Percentiles rank a stretch among this genome's conserved stretches.
These are phyloP conservation scores for Dasyornis broadbenti DNA, from an alignment of 2,113 vertebrate species.

Conservation along the genomic window DNA sequence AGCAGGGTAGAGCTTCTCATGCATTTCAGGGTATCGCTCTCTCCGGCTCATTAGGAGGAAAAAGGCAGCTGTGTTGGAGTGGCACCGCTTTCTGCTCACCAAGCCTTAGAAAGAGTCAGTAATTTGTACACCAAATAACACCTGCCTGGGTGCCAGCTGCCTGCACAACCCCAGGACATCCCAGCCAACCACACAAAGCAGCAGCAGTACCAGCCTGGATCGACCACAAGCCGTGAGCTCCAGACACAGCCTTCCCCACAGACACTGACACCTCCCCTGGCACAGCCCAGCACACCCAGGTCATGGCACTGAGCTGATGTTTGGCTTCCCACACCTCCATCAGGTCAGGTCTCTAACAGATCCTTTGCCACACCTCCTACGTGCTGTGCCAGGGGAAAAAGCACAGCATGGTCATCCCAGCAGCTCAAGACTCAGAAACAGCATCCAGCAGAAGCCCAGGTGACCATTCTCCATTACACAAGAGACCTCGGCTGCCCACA, in stretches of 20 bases:
- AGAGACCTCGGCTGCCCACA: not conserved
- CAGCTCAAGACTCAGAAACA: not conserved
- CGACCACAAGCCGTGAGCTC: fast-evolving
- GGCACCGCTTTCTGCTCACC: not conserved
- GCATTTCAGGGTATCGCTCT: not conserved
- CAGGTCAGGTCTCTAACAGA: not conserved
- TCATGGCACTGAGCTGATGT: fast-evolving
- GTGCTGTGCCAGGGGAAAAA: not conserved
- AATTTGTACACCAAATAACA: not conserved
- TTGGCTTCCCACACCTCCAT: not conserved
- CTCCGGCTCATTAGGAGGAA: not conserved
- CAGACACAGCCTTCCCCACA: not conserved
- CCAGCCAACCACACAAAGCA: not conserved
- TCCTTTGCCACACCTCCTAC: not conserved
- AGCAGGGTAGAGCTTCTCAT: not conserved
- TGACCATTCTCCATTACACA: not conserved
- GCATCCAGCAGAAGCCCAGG: not conserved
- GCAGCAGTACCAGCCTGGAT: not conserved
- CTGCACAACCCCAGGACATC: fast-evolving
- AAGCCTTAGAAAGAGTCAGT: no score
- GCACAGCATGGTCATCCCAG: not conserved
- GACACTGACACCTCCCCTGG: not conserved
- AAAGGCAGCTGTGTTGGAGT: not conserved
- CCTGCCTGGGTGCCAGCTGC: not conserved
- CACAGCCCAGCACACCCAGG: not conserved